These are phyloP conservation scores for Lomographa bimaculata DNA, from an alignment of 2,888 invertebrate genomes.

Conservation along the genomic window DNA sequence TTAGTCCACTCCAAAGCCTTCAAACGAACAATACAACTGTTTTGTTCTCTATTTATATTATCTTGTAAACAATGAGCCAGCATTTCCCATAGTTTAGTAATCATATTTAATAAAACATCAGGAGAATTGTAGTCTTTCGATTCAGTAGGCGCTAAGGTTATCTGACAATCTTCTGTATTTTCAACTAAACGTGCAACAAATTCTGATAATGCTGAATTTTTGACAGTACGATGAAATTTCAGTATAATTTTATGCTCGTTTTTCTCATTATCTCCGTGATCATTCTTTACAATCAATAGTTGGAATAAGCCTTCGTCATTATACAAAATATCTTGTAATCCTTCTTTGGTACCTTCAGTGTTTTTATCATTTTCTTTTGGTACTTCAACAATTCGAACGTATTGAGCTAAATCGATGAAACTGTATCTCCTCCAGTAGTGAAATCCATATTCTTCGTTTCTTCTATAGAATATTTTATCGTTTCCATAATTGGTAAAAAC, in stretches of 20 bases:
- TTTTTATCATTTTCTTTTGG: neutral
- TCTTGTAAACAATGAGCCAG: slow-evolving; percentile 4
- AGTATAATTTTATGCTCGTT: slow-evolving; percentile 69
- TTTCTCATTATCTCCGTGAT: neutral
- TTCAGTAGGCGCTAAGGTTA: slow-evolving; percentile 1
- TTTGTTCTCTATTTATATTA: neutral
- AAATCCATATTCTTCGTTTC: slow-evolving; percentile 73
- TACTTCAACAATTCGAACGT: slow-evolving; percentile 55
- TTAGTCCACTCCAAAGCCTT: slow-evolving; percentile 67
- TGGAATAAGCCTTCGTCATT: slow-evolving; percentile 78
- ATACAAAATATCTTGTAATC: neutral
- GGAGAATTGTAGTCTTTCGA: slow-evolving; percentile 31
- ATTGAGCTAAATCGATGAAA: slow-evolving; percentile 60
- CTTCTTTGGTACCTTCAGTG: neutral
- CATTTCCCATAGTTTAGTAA: slow-evolving; percentile 37
- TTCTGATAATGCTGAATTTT: slow-evolving; percentile 78
- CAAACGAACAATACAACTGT: slow-evolving; percentile 35
- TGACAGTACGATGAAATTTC: slow-evolving; percentile 80
- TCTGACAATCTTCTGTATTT: slow-evolving; percentile 34
- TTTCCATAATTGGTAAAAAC: slow-evolving; percentile 30
- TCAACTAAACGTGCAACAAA: slow-evolving; percentile 75
- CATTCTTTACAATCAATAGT: slow-evolving; percentile 60
- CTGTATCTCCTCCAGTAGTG: slow-evolving; percentile 47
- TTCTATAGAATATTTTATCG: slow-evolving; percentile 69
- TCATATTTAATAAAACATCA: slow-evolving; percentile 41